Evolutionary conservation across 2,113 vertebrate genomes (phyloP), one percentile per base, ranked within the genome.

Genomic region (Salvelinus fontinalis): DNA sequence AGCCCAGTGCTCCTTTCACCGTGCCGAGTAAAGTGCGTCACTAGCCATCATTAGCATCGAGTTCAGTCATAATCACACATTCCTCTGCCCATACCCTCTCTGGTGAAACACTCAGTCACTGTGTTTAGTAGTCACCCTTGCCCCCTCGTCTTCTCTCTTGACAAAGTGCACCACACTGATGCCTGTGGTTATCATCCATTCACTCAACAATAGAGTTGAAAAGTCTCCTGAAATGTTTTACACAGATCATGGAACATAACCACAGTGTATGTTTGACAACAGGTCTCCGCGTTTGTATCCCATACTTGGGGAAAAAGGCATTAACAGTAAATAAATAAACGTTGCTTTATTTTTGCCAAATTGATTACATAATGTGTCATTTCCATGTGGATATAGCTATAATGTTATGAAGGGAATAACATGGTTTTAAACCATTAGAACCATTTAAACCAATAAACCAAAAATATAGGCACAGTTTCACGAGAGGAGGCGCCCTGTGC

Each of bases 51-150:
- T 73, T 60, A 34, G 31, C 59, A 49, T 34, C 54, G 27, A n/a
- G 14, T 60, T 34, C 54, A 22, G 54, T 60, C 71, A 60, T 57
- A n/a, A 39, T 73, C 13, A 6, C 20, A 24, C 71, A 73, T 73
- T 73, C 57, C 26, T 34, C 14, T 18, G 60, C 12, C 29, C 60
- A 5, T 18, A 34, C 27, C 57, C 12, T 34, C n/a, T 60, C 14
- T 27, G 26, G 65, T 16, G 65, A 65, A 26, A 27, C 65, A 67
- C 65, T 31, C 22, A 27, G 14, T 34, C 67, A 39, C 67, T 68
- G 67, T 68, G 67, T 68, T 31, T 34, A 2, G 31, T 8, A 34
- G 67, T 16, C 29, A 34, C 67, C 29, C 29, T 67, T 39, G n/a
- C 34, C 39, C 24, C 54, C 57, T 44, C 67, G 18, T 9, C 18